Percentiles rank a stretch among this genome's conserved stretches.
These are phyloP conservation scores for Apogon talboti DNA, from an alignment of 2,797 vertebrate genomes.

Conservation along the genomic window DNA sequence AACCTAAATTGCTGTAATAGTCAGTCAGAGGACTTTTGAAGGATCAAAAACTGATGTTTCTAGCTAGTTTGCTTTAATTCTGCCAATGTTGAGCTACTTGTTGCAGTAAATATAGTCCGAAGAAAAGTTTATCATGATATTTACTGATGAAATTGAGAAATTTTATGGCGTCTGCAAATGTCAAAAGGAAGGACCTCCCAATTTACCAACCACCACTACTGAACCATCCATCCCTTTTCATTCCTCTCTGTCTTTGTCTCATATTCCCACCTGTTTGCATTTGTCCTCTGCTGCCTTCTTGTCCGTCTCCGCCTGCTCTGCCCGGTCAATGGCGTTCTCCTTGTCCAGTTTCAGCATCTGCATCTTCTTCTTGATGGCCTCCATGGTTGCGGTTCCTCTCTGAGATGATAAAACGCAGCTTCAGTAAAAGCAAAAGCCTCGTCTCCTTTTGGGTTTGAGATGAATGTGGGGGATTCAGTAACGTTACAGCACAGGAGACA, in stretches of 20 bases:
- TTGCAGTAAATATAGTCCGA: too few relatives aligned
- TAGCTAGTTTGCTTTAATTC: too few relatives aligned
- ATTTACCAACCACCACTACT: neutral
- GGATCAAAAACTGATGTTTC: too few relatives aligned
- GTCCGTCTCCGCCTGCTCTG: constrained; percentile 93
- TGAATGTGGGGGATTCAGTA: constrained; percentile 37
- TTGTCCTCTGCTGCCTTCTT: constrained; percentile 94
- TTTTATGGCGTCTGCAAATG: too few relatives aligned
- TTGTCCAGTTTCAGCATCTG: constrained; percentile 97
- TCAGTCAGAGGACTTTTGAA: too few relatives aligned
- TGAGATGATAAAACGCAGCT: constrained; percentile 37
- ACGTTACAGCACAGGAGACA: neutral
- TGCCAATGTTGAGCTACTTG: too few relatives aligned
- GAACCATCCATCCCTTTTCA: neutral
- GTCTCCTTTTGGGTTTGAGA: constrained; percentile 1
- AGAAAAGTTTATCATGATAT: too few relatives aligned
- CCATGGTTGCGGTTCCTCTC: constrained; percentile 83
- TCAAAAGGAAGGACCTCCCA: neutral
- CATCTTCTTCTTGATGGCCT: constrained; percentile 99
- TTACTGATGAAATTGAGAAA: too few relatives aligned
- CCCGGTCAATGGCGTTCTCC: constrained; percentile 94
- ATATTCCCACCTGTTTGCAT: constrained; percentile 89
- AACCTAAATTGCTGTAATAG: too few relatives aligned
- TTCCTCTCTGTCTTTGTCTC: neutral
- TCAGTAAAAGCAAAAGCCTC: constrained; percentile 10